Evolutionary conservation across 1,140 invertebrate genomes (phyloP).

Genomic region (Drosophila lini): DNA sequence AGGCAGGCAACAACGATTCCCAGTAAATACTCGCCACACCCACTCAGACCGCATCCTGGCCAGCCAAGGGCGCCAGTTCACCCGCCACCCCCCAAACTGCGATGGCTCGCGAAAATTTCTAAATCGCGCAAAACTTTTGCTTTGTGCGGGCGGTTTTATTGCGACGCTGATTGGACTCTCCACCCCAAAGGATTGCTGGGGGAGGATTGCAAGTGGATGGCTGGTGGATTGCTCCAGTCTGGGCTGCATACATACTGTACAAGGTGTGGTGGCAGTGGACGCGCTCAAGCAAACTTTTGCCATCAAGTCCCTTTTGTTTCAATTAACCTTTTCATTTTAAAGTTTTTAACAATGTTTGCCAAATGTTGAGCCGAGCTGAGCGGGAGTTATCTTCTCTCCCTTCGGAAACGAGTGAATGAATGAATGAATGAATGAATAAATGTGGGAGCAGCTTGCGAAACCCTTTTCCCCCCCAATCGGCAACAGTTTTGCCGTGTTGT

Average conservation of each 20-base stretch:
- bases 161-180: conserved; percentile 55
- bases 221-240: conserved; percentile 3
- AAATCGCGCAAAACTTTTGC: conserved; percentile 75
- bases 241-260: neutral
- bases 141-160: conserved; percentile 68
- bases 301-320: conserved; percentile 80
- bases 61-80: neutral
- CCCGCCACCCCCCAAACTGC: neutral
- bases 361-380: conserved; percentile 41
- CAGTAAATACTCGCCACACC: conserved; percentile 40
- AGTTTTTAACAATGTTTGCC: conserved; percentile 80
- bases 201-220: conserved; percentile 11
- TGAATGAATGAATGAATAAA: conserved; percentile 8
- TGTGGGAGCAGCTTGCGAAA: conserved; percentile 13
- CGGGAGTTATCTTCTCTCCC: conserved; percentile 2
- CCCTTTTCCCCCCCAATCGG: conserved; percentile 44
- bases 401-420: conserved; percentile 7
- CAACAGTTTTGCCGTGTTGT: conserved; percentile 60
- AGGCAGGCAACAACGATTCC: conserved; percentile 5
- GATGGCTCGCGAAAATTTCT: conserved; percentile 54
- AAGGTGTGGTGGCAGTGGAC: conserved; percentile 50
- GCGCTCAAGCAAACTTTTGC: conserved; percentile 72
- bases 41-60: conserved; percentile 27
- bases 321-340: conserved; percentile 82
- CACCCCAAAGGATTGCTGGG: neutral